A percentile compares a stretch with the other conserved stretches of the same genome.
These are phyloP conservation scores for Lissonota sp. DNA, from an alignment of 2,888 invertebrate species.

Conservation along the genomic window DNA sequence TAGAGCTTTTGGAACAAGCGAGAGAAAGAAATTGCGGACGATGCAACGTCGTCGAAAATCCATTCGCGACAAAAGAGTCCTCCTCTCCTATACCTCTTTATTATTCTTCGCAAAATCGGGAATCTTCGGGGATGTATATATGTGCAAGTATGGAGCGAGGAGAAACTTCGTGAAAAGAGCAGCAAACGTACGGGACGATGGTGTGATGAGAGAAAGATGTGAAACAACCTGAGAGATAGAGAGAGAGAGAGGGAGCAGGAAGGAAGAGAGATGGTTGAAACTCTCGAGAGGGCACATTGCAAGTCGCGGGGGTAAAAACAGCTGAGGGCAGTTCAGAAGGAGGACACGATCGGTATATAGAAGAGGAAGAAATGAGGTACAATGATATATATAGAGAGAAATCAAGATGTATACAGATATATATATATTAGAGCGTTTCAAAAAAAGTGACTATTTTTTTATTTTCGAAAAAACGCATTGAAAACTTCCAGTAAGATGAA, in stretches of 20 bases:
- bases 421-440: too few relatives aligned
- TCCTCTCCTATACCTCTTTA: too few relatives aligned
- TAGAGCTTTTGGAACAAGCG: too few relatives aligned
- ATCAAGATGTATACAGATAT: neutral
- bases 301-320: conserved; percentile 34
- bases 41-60: conserved; percentile 54
- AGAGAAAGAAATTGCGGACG: neutral
- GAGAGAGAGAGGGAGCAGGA: conserved; percentile 36
- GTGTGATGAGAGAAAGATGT: too few relatives aligned
- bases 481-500: too few relatives aligned
- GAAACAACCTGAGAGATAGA: conserved; percentile 10
- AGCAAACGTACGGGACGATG: conserved; percentile 36
- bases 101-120: conserved; percentile 52
- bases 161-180: conserved; percentile 38
- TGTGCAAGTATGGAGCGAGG: conserved; percentile 43
- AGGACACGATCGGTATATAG: conserved; percentile 39
- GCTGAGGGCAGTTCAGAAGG: conserved; percentile 37
- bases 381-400: conserved; percentile 17
- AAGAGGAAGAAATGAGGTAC: conserved; percentile 48
- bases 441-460: too few relatives aligned
- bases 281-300: conserved; percentile 12
- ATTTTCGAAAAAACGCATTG: too few relatives aligned
- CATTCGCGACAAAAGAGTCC: conserved; percentile 67
- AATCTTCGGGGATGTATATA: conserved; percentile 21
- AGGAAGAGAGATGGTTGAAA: conserved; percentile 29